Evolutionary conservation across 2,888 invertebrate species (phyloP).

Genomic region (Glaucopsyche alexis): DNA sequence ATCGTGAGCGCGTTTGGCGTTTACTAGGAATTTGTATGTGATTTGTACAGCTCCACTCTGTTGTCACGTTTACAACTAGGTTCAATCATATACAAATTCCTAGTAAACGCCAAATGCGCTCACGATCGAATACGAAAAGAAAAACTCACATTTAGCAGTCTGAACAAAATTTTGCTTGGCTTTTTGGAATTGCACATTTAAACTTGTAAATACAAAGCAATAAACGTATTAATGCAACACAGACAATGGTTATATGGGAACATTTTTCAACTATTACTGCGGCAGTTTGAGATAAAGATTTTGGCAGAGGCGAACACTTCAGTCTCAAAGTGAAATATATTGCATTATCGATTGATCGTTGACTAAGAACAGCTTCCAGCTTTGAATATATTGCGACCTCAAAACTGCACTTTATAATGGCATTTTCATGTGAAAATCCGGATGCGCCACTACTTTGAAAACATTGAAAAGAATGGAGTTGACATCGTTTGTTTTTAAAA

Average conservation of each 20-base stretch:
- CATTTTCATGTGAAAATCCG: constrained; percentile 8
- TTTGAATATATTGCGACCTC: constrained; percentile 20
- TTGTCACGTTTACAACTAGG: too few relatives aligned
- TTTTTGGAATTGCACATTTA: background rate
- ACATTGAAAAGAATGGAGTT: background rate
- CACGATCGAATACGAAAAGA: too few relatives aligned
- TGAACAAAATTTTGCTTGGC: too few relatives aligned
- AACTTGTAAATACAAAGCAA: background rate
- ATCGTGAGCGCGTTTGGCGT: too few relatives aligned
- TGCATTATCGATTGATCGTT: constrained; percentile 22
- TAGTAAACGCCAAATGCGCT: too few relatives aligned
- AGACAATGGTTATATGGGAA: background rate
- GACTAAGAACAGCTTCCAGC: constrained; percentile 13
- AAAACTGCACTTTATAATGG: constrained; percentile 20
- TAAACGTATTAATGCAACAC: constrained; percentile 6
- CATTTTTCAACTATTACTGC: constrained; percentile 16
- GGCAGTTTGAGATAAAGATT: constrained; percentile 18
- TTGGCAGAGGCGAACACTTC: constrained; percentile 13
- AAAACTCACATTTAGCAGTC: too few relatives aligned
- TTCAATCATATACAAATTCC: too few relatives aligned
- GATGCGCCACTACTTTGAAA: background rate
- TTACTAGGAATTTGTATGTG: too few relatives aligned
- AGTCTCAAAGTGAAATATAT: constrained; percentile 18
- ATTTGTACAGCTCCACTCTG: too few relatives aligned
- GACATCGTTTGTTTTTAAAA: background rate